phyloP scores from a whole-genome alignment of 2,888 invertebrate genomes.

The Girardia tigrina region DNA sequence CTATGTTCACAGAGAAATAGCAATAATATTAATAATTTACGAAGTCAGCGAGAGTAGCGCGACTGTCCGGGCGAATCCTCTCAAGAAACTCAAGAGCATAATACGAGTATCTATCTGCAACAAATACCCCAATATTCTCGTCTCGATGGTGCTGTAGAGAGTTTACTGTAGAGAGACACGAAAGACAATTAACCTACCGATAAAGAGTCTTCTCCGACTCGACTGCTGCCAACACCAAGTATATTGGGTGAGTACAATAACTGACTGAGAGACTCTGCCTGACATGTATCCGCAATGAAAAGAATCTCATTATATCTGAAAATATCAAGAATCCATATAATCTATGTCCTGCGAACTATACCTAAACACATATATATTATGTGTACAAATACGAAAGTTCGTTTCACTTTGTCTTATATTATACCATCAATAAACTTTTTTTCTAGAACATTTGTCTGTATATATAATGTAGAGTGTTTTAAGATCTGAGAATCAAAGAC shows the following conservation, averaged over 20 bases:
- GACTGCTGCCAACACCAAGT: slow-evolving; percentile 84
- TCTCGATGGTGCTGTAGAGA: slow-evolving; percentile 85
- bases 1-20: too few species aligned
- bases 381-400: too few species aligned
- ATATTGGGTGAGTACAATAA: slow-evolving; percentile 95
- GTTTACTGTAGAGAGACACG: too few species aligned
- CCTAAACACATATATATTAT: too few species aligned
- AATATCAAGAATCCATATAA: too few species aligned
- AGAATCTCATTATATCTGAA: slow-evolving; percentile 86
- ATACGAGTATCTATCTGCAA: slow-evolving; percentile 94
- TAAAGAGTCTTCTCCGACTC: slow-evolving; percentile 92
- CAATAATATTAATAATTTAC: too few species aligned
- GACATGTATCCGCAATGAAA: slow-evolving; percentile 96
- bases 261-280: slow-evolving; percentile 94
- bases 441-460: too few species aligned
- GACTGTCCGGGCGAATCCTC: slow-evolving; percentile 71
- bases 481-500: too few species aligned
- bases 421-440: too few species aligned
- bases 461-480: too few species aligned
- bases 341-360: too few species aligned
- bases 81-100: slow-evolving; percentile 90
- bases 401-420: too few species aligned
- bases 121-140: slow-evolving; percentile 90
- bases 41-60: slow-evolving; percentile 79
- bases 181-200: slow-evolving; percentile 54